Conservation (phyloP, 1,140 invertebrate genomes). For the Apis dorsata region DNA sequence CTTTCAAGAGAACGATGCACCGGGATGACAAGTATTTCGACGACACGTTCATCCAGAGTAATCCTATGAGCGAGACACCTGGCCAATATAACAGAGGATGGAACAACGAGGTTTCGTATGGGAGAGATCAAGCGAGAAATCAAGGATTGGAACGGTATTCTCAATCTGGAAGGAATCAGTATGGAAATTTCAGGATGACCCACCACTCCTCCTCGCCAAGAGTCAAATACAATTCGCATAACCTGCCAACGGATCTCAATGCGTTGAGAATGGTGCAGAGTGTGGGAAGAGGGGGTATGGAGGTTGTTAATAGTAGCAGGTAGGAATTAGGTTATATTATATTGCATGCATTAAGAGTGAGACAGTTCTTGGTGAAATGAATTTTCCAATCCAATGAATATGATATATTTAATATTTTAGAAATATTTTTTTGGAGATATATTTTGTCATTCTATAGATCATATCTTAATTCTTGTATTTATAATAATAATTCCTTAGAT, state of each 20-base stretch:
- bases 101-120: neutral
- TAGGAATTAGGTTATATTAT: too few species aligned
- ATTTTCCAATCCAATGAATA: too few species aligned
- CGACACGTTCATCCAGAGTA: neutral
- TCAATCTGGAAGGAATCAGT: neutral
- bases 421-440: too few species aligned
- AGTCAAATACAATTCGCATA: neutral
- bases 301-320: neutral
- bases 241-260: neutral
- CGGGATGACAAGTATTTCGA: slow-evolving; percentile 3
- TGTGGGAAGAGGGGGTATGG: neutral
- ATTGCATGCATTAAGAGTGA: too few species aligned
- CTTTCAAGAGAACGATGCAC: neutral
- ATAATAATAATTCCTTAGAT: too few species aligned
- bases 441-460: too few species aligned
- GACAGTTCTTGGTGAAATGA: too few species aligned
- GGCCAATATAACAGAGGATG: neutral
- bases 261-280: neutral
- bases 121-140: neutral
- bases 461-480: too few species aligned
- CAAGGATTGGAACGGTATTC: neutral
- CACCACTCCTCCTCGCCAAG: neutral
- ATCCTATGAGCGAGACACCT: neutral
- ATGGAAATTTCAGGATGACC: neutral
- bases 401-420: too few species aligned